These are phyloP conservation scores for Chloropsis cyanopogon DNA, from an alignment of 2,113 vertebrate species.

Conservation along the genomic window DNA sequence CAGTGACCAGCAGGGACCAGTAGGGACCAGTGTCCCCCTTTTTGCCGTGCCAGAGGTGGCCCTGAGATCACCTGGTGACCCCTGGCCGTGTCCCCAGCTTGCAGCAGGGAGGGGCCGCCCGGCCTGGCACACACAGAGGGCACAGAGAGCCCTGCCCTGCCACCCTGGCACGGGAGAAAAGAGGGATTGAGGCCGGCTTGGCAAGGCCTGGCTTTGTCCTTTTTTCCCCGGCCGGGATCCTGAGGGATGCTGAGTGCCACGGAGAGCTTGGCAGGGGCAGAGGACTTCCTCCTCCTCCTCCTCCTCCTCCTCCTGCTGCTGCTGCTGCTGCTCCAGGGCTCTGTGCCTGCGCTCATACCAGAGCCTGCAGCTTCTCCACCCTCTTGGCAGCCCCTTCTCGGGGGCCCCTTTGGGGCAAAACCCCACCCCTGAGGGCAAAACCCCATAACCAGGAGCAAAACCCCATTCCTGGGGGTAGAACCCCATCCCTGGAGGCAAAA, in stretches of 20 bases:
- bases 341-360: constrained; percentile 48
- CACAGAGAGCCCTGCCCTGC: constrained; percentile 8
- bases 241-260: background rate
- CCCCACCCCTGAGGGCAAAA: background rate
- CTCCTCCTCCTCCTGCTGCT: background rate
- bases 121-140: constrained; percentile 13
- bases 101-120: background rate
- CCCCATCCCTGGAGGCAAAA: accelerated
- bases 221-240: background rate
- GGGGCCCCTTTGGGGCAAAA: background rate
- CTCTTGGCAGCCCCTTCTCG: background rate
- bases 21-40: background rate
- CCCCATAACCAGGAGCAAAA: background rate
- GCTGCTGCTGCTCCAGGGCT: background rate
- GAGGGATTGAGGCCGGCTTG: background rate
- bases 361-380: background rate
- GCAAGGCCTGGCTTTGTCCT: background rate
- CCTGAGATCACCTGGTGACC: background rate
- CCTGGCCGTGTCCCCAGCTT: accelerated
- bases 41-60: background rate
- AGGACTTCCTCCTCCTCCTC: constrained; percentile 21
- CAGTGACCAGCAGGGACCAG: background rate
- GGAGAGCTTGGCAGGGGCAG: constrained; percentile 42
- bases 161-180: constrained; percentile 25
- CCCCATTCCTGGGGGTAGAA: accelerated